Percentiles rank a stretch among this genome's conserved stretches.
These are phyloP conservation scores for Ranitomeya variabilis DNA, from an alignment of 2,113 vertebrate species.

Conservation along the genomic window DNA sequence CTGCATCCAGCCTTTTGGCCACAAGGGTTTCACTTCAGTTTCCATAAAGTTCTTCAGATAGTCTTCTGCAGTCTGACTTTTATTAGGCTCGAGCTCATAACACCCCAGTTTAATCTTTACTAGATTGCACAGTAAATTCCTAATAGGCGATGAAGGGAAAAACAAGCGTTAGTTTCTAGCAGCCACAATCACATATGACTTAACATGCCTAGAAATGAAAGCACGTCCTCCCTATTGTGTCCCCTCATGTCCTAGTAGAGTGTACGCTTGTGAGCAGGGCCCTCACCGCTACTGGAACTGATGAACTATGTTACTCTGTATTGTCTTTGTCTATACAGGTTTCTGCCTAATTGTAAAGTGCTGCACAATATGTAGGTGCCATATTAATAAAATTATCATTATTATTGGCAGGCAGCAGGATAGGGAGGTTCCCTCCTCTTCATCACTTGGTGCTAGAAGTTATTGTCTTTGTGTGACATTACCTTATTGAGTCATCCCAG, in stretches of 20 bases:
- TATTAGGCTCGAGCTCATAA: constrained; percentile 95
- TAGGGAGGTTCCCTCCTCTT: too few relatives aligned
- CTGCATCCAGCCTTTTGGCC: constrained; percentile 99
- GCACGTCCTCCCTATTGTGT: too few relatives aligned
- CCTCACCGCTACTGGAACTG: too few relatives aligned
- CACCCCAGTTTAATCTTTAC: constrained; percentile 95
- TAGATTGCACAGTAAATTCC: constrained; percentile 90
- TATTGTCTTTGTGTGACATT: background rate
- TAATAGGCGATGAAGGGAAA: constrained; percentile 60
- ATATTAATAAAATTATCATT: too few relatives aligned
- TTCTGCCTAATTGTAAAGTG: too few relatives aligned
- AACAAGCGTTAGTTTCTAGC: background rate
- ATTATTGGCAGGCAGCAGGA: too few relatives aligned
- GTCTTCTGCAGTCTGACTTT: constrained; percentile 89
- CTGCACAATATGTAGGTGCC: too few relatives aligned
- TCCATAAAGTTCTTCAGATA: constrained; percentile 99
- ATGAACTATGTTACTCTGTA: too few relatives aligned
- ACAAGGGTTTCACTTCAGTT: constrained; percentile 94
- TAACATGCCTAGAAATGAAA: background rate
- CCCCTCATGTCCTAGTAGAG: too few relatives aligned
- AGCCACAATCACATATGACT: background rate
- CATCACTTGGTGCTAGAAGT: too few relatives aligned
- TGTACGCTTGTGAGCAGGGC: too few relatives aligned
- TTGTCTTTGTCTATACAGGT: too few relatives aligned
- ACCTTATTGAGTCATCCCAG: constrained; percentile 96